Base-by-base conservation (phyloP, 2,888 invertebrate genomes). In the Kuschelorhynchus macadamiae region DNA sequence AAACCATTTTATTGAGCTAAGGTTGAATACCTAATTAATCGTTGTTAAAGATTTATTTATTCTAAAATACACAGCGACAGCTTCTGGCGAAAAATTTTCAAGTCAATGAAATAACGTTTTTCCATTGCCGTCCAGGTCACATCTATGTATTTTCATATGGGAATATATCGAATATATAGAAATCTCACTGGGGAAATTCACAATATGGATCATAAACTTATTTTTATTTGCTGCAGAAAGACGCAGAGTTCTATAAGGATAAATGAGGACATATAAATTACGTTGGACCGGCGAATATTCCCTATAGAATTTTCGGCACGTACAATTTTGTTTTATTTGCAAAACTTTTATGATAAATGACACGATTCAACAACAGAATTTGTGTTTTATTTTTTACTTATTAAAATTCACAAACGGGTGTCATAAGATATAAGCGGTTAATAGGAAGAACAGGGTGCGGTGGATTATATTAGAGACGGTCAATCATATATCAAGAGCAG, bases 141-240 rank as follows among this genome's bases (percentile, higher is more conserved):
- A 52, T 62, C 32, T 62, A 53, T 52, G 53, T 53, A 53, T 53
- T 44, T 62, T 55, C 53, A 53, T 62, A 52, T 53, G 53, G 53
- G 36, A 62, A 55, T 62, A 44, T 55, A 62, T 53, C 46, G 50
- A 62, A 53, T 52, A 46, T n/a, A n/a, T 62, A 44, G 39, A 62
- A 62, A 62, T 53, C 21, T 18, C 62, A 21, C 53, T 33, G n/a
- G 46, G 62, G 46, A 62, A 53, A 62, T 53, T 50, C 30, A 32
- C 47, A 33, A 49, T 18, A 33, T 61, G 41, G 14, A 16, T 49
- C 49, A 39, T 47, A 60, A 49, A 49, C 16, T 36, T 60, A 25
- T 36, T 60, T 59, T 60, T 49, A 49, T 39, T 39, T 60, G 16
- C n/a, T 36, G 36, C 36, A 11, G 36, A 36, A 36, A 36, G 25